A percentile compares a stretch with the other conserved stretches of the same genome.
Conservation (phyloP, 2,797 vertebrate genomes). For the Peromyscus melanophrys region DNA sequence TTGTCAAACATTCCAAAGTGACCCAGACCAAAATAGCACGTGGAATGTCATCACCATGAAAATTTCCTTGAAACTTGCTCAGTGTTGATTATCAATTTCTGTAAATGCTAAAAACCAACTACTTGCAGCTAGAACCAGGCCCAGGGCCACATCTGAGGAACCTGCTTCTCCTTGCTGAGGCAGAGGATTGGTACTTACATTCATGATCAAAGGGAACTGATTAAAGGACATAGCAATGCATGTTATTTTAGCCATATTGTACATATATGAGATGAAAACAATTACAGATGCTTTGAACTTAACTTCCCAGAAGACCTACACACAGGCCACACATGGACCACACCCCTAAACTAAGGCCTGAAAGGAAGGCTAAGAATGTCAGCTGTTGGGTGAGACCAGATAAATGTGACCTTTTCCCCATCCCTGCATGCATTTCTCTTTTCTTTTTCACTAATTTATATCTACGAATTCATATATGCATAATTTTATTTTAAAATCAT, state of each 20-base stretch:
- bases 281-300: not conserved
- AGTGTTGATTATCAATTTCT: not conserved
- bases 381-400: not conserved
- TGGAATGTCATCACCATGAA: not conserved
- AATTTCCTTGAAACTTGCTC: not conserved
- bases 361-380: not conserved
- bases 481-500: not conserved
- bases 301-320: not conserved
- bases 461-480: not conserved
- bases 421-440: not conserved
- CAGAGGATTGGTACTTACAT: too few relatives aligned
- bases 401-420: too few relatives aligned
- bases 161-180: not conserved
- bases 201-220: not conserved
- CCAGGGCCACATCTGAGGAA: not conserved
- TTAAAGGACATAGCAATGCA: too few relatives aligned
- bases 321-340: not conserved
- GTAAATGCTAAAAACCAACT: not conserved
- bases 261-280: not conserved
- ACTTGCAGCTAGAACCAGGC: not conserved
- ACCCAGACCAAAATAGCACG: not conserved
- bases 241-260: not conserved
- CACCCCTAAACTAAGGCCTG: not conserved
- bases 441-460: not conserved
- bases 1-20: not conserved